phyloP scores from a whole-genome alignment of 2,113 vertebrate genomes.

The Illadopsis cleaveri region DNA sequence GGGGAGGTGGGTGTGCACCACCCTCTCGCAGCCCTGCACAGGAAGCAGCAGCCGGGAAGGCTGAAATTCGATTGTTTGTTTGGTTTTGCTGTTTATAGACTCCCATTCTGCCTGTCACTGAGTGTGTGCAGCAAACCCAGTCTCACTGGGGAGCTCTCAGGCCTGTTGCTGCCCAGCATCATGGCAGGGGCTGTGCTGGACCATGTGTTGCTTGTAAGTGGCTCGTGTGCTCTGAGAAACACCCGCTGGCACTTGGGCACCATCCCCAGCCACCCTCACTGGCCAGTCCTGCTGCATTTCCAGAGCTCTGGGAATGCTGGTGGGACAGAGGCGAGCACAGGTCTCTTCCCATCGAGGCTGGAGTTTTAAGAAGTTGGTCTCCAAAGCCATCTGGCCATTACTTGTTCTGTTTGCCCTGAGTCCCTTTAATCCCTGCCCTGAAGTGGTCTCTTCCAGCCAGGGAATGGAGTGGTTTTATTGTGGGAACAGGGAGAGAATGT shows the following conservation, averaged over 20 bases:
- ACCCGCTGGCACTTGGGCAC: neutral
- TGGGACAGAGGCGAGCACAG: rapidly evolving
- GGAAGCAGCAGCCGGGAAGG: neutral
- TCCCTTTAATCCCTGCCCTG: neutral
- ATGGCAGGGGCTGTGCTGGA: neutral
- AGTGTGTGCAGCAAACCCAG: rapidly evolving
- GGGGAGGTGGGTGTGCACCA: neutral
- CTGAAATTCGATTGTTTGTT: neutral
- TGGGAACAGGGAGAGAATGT: neutral
- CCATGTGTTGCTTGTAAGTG: neutral
- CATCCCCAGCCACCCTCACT: rapidly evolving
- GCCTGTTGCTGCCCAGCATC: neutral
- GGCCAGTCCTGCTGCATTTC: neutral
- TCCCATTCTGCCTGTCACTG: neutral
- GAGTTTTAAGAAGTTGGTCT: neutral
- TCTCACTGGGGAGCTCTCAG: rapidly evolving
- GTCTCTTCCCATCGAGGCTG: rapidly evolving
- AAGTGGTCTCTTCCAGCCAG: neutral
- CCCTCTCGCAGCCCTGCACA: rapidly evolving
- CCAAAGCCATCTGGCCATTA: neutral
- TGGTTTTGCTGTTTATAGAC: neutral
- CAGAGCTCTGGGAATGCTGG: neutral
- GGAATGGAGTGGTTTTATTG: neutral
- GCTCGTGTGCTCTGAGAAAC: neutral
- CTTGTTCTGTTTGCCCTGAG: neutral